A percentile compares a stretch with the other conserved stretches of the same genome.
Evolutionary conservation across 2,888 invertebrate species (phyloP).

Genomic region (Aspidapion aeneum): DNA sequence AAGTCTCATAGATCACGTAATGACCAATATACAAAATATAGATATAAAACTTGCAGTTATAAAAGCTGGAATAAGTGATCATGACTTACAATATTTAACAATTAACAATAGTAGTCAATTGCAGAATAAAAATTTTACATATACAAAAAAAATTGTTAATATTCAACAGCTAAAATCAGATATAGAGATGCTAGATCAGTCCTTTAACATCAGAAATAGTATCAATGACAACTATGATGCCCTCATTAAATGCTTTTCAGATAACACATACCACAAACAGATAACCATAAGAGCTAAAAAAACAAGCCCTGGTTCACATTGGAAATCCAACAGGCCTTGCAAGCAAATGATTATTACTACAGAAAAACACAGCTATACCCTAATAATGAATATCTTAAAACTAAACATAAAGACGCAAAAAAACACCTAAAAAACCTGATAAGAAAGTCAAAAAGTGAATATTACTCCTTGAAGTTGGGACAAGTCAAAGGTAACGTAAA

Average conservation of each 20-base stretch:
- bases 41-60: not conserved
- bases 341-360: not conserved
- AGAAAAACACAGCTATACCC: not conserved
- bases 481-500: not conserved
- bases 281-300: not conserved
- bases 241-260: not conserved
- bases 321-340: not conserved
- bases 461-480: no score
- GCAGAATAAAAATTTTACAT: no score
- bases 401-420: not conserved
- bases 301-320: not conserved
- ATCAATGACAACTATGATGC: not conserved
- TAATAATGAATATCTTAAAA: not conserved
- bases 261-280: not conserved
- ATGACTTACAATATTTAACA: not conserved
- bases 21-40: not conserved
- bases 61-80: not conserved
- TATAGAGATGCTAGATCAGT: not conserved
- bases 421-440: not conserved
- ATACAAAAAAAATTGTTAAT: constrained; percentile 5
- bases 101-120: no score
- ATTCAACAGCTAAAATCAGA: not conserved
- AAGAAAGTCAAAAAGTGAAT: not conserved
- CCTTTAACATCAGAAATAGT: not conserved
- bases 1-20: not conserved